These are phyloP conservation scores for Eulemur albifrons DNA, from an alignment of 2,797 vertebrate species.

Conservation along the genomic window DNA sequence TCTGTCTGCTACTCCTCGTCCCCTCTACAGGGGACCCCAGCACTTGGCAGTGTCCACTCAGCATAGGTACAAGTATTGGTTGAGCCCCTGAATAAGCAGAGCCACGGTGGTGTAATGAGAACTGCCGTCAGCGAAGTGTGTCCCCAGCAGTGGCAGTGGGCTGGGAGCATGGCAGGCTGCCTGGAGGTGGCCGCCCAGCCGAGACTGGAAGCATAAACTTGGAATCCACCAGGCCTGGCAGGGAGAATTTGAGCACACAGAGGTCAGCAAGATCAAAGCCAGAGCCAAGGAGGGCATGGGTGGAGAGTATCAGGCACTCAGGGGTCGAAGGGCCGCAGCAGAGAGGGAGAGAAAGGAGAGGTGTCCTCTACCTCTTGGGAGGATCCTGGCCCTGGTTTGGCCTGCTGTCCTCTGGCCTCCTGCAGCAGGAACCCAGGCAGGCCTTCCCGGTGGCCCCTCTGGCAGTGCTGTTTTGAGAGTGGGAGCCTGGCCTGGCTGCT, in stretches of 20 bases:
- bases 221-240: not conserved
- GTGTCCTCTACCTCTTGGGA: not conserved
- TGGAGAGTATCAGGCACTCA: not conserved
- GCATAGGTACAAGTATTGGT: not conserved
- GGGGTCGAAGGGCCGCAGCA: not conserved
- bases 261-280: not conserved
- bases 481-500: not conserved
- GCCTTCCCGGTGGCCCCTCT: not conserved
- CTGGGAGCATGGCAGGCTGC: too few relatives aligned
- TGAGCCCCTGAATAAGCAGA: not conserved
- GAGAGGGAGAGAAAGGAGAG: not conserved
- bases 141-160: not conserved
- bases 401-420: not conserved
- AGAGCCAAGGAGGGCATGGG: rapidly evolving
- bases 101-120: not conserved
- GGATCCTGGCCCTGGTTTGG: not conserved
- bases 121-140: not conserved
- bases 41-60: not conserved
- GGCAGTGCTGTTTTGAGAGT: not conserved
- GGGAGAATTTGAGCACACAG: not conserved
- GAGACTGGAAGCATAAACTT: not conserved
- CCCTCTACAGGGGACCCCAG: not conserved
- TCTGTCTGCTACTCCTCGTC: rapidly evolving
- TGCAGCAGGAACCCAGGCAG: not conserved
- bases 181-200: not conserved